Base-by-base conservation (phyloP, 1,140 invertebrate species). In the Drosophila obscura region DNA sequence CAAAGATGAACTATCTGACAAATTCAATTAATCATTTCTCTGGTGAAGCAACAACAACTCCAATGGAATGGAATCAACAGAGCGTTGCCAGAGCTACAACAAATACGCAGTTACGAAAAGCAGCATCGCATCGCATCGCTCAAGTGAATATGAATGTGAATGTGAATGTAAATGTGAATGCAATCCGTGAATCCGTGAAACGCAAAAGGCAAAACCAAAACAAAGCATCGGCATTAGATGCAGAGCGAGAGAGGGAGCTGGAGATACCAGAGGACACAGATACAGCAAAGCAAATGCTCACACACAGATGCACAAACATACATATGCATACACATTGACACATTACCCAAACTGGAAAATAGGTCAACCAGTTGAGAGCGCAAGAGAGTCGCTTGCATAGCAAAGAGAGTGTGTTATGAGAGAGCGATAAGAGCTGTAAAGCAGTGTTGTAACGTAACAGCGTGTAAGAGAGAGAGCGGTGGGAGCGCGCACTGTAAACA, bases 11-110 rank as follows among this genome's bases (percentile, higher is more conserved):
- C 60, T 79, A 88, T 87, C 83, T 88, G 45, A 50, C 64, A 73
- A 79, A 88, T 83, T 83, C 83, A 88, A 88, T 87, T 87, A 87
- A 88, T 87, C 83, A 87, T 87, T 73, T 88, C 84, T 64, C 68
- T 60, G 83, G 79, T 88, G 83, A 75, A 87, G 63, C 50, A 60
- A 39, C 31, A 26, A n/a, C 43, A 50, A 13, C 41, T n/a, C n/a
- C n/a, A 19, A 1, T 19, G 19, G 19, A 74, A 57, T 52, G 60
- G 55, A 69, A 43, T 63, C 82, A 88, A 63, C 83, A 53, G 75
- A 79, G 82, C 82, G 78, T 87, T 75, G 65, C 79, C 68, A 81
- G 46, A 44, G 50, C 67, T 68, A 83, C 82, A 87, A 87, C 83
- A 88, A 87, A 88, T 87, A 83, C 82, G 82, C 83, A 87, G 83